Conservation (phyloP, 2,888 invertebrate genomes). For the Toxonevra muliebris region DNA sequence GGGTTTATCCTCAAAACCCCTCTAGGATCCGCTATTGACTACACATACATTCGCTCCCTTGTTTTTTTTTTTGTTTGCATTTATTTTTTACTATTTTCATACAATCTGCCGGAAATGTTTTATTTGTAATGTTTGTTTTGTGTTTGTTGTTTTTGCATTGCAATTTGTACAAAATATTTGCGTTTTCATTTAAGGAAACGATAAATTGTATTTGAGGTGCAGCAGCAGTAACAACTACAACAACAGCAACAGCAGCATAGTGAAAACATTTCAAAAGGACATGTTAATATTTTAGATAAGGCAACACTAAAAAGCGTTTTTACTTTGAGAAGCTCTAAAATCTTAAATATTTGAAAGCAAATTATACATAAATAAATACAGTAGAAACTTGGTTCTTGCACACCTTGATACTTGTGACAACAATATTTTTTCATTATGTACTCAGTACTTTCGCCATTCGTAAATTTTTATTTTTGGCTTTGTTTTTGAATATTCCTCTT, state of each 20-base stretch:
- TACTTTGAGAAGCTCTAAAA: no score
- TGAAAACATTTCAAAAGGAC: slow-evolving; percentile 38
- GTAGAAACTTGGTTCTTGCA: no score
- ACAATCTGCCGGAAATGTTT: slow-evolving; percentile 8
- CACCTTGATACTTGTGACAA: no score
- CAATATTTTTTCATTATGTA: no score
- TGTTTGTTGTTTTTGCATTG: neutral
- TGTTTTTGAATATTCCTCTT: no score
- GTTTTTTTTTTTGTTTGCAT: no score
- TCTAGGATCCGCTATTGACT: no score
- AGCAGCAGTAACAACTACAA: neutral
- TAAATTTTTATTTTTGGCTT: no score
- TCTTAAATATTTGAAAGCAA: neutral
- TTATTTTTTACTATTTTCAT: slow-evolving; percentile 2
- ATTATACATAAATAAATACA: no score
- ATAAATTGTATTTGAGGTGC: neutral
- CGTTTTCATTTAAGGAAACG: neutral
- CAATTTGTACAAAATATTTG: slow-evolving; percentile 13
- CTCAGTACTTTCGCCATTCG: no score
- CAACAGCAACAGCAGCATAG: slow-evolving; percentile 10
- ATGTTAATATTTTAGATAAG: slow-evolving; percentile 28
- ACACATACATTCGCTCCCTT: no score
- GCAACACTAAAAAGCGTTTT: neutral
- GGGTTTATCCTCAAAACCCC: no score
- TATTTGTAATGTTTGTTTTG: slow-evolving; percentile 5